Conservation (phyloP, 2,797 vertebrate genomes). For the Schizopygopsis pylzovi region DNA sequence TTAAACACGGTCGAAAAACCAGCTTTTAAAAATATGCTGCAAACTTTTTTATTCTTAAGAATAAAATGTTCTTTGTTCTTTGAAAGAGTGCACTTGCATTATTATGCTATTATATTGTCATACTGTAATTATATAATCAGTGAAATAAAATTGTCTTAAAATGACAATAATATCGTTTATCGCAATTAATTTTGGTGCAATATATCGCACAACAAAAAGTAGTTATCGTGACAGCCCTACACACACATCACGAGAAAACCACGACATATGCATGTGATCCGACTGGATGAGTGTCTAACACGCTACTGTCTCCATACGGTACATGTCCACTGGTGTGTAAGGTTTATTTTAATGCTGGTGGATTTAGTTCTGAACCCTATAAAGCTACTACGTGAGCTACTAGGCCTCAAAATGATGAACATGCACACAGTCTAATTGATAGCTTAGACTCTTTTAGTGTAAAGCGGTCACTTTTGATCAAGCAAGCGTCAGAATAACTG, state of each 20-base stretch:
- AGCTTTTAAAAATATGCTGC: too few species aligned
- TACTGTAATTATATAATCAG: too few species aligned
- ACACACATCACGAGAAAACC: constrained; percentile 6
- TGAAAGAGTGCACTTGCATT: too few species aligned
- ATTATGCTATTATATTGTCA: too few species aligned
- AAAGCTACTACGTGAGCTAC: background rate
- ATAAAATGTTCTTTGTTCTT: too few species aligned
- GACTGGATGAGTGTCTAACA: background rate
- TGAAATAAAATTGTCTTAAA: too few species aligned
- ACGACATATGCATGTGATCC: constrained; percentile 2
- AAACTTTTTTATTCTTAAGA: too few species aligned
- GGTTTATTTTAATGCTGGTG: background rate
- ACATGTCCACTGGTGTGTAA: background rate
- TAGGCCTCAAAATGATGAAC: background rate
- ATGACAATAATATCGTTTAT: too few species aligned
- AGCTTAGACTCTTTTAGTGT: background rate
- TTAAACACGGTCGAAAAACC: too few species aligned
- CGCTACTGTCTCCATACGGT: background rate
- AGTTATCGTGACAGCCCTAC: too few species aligned
- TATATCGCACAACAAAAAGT: too few species aligned
- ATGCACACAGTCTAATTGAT: background rate
- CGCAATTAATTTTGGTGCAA: too few species aligned
- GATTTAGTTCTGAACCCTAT: background rate
- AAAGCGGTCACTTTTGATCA: background rate
- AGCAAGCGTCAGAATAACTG: background rate